Evolutionary conservation across 2,888 invertebrate genomes (phyloP), one percentile per base, ranked within the genome.

Genomic region (Sisyra terminalis): DNA sequence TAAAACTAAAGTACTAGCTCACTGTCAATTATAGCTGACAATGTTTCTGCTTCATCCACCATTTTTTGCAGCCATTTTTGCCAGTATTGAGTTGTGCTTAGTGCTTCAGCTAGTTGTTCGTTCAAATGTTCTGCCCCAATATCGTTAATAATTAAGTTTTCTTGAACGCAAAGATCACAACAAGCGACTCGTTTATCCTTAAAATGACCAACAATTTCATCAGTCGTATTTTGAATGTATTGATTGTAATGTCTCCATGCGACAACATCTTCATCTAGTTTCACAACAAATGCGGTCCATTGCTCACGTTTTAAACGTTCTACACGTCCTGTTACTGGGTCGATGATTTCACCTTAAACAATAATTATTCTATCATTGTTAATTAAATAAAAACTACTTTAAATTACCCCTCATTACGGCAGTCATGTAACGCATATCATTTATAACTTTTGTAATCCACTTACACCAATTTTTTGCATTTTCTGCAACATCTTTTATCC

Each of bases 391-490:
- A 32, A 15, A 35, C 3, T 15, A 35, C 9, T 35, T 9, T 35
- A 3, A 35, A 11, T 35, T 14, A 36, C 29, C 39, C 37, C 47
- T 45, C 13, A 59, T 51, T 18, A 55, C 53, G 7, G 53, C 47
- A 1, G 57, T 55, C 40, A 53, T 58, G 35, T 56, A 50, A 40
- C 54, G 49, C 3, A 59, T 52, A 46, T 56, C 51, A 30, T 49
- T 48, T 17, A 58, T 57, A 4, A 59, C 52, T 17, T 51, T 51
- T 40, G 51, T 53, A 9, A 58, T 51, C 60, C 59, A 59, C 45
- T 52, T 54, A 10, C 58, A 59, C 60, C 60, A 60, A 29, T 50
- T 54, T 42, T 58, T 57, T 4, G 59, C 57, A 42, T 60, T 60
- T 44, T 56, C 54, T 3, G 58, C 56, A 40, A 60, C 57, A 48